Conservation (phyloP, 2,113 vertebrate genomes). For the Riparia riparia region DNA sequence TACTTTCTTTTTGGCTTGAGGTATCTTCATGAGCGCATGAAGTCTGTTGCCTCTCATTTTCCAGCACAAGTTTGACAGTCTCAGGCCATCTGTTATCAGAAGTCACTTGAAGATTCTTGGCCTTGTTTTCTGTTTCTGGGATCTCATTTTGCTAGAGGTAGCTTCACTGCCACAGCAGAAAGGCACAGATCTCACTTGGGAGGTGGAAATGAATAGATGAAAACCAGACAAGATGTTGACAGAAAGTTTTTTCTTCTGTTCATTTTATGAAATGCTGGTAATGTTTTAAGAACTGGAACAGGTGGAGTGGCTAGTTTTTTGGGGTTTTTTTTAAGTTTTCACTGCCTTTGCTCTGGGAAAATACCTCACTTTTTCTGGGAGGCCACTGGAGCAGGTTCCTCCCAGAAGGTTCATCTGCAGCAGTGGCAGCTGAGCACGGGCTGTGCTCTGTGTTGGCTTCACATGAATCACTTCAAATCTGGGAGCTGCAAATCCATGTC, state of each 20-base stretch:
- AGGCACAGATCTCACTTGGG: background rate
- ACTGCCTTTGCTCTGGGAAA: background rate
- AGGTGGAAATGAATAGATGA: conserved; percentile 1
- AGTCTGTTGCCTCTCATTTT: background rate
- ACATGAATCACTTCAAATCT: background rate
- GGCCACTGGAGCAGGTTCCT: background rate
- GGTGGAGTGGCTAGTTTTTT: background rate
- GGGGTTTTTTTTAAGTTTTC: background rate
- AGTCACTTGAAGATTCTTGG: conserved; percentile 24
- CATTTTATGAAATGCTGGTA: background rate
- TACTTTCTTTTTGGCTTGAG: background rate
- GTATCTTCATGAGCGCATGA: background rate
- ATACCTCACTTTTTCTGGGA: background rate
- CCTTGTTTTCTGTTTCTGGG: conserved; percentile 1
- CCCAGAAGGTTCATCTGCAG: background rate
- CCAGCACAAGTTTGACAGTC: background rate
- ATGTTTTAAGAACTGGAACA: background rate
- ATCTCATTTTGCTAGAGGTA: background rate
- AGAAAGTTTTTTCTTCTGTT: background rate
- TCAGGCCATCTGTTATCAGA: conserved; percentile 3
- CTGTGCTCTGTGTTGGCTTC: background rate
- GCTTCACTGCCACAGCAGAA: background rate
- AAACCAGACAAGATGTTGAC: conserved; percentile 8
- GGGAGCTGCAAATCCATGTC: background rate
- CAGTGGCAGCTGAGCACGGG: background rate